Conservation (phyloP, 2,888 invertebrate genomes). For the Conus canariensis region DNA sequence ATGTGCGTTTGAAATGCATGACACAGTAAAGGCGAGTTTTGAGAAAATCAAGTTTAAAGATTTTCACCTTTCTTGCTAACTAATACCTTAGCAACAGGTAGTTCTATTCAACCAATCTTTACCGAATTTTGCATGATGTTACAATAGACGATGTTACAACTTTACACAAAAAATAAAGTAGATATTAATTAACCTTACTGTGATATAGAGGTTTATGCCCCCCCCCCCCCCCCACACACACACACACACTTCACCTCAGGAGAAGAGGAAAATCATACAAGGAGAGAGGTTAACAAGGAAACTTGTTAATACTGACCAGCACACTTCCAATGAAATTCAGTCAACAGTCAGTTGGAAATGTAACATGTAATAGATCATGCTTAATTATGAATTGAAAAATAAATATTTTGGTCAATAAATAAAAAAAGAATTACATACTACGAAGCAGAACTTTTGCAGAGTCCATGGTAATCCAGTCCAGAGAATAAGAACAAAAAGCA, state of each 20-base stretch:
- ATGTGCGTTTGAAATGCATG: background rate
- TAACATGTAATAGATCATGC: too few species aligned
- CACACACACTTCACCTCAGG: background rate
- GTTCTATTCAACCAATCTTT: background rate
- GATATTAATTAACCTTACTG: background rate
- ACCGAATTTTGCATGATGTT: background rate
- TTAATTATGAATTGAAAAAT: too few species aligned
- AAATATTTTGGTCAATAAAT: too few species aligned
- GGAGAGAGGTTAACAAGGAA: background rate
- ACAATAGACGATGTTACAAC: background rate
- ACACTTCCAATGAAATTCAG: background rate
- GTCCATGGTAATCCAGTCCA: too few species aligned
- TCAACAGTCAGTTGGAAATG: background rate
- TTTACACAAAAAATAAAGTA: background rate
- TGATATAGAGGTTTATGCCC: background rate
- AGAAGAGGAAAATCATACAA: background rate
- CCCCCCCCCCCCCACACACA: too few species aligned
- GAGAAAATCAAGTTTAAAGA: background rate
- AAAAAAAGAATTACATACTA: too few species aligned
- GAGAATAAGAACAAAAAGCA: too few species aligned
- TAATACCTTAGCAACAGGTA: background rate
- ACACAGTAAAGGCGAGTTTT: background rate
- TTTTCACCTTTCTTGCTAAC: background rate
- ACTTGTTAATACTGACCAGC: background rate
- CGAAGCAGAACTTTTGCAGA: too few species aligned